Evolutionary conservation across 2,888 invertebrate genomes (phyloP).

Genomic region (Cantharis lateralis): DNA sequence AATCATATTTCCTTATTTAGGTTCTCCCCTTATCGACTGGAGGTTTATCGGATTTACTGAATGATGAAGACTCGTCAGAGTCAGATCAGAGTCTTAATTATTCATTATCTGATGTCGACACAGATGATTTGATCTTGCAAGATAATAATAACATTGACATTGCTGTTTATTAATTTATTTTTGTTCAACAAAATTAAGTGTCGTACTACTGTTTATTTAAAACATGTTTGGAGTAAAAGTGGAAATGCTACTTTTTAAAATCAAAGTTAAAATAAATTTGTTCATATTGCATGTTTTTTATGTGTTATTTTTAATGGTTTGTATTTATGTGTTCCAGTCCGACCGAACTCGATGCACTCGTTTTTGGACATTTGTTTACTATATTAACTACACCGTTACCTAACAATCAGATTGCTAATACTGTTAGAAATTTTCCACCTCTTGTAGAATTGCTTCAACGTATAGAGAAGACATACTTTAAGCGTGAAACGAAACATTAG

Average conservation of each 20-base stretch:
- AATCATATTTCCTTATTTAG: background rate
- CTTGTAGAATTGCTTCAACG: conserved; percentile 82
- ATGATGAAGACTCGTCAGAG: background rate
- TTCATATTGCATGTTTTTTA: background rate
- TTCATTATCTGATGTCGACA: background rate
- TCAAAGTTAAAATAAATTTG: background rate
- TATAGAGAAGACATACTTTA: conserved; percentile 82
- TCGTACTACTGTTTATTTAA: background rate
- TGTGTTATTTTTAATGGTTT: background rate
- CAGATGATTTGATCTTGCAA: background rate
- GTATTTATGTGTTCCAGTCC: conserved; percentile 65
- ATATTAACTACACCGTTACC: conserved; percentile 90
- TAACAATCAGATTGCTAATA: conserved; percentile 78
- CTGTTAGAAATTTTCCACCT: conserved; percentile 74
- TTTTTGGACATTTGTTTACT: conserved; percentile 96
- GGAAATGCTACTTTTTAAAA: background rate
- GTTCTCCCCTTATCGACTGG: background rate
- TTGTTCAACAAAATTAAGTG: background rate
- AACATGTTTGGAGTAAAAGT: background rate
- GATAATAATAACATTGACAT: background rate
- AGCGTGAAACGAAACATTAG: conserved; percentile 20
- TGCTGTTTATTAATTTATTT: background rate
- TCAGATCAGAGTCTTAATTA: background rate
- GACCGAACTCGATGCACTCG: conserved; percentile 93
- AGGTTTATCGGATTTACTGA: background rate